Base-by-base conservation (phyloP, 1,140 invertebrate genomes). In the Mercenaria mercenaria region DNA sequence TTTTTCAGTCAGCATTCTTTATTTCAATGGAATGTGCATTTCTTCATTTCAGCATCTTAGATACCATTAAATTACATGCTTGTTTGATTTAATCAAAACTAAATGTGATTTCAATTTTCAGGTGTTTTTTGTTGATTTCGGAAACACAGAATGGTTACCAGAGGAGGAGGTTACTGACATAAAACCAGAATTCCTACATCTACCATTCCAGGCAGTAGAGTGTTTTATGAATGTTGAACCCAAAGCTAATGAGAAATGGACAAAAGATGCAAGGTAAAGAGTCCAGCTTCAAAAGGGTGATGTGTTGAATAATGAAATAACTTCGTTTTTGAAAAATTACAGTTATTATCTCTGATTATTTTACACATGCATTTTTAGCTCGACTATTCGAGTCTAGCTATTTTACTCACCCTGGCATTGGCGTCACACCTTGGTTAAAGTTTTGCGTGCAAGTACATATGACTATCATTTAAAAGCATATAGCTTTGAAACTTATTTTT, bases 121-220 rank as follows among this genome's bases (percentile, higher is more conserved):
- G 94, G 94, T 95, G 43, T 94, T 95, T 84, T 95, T 89, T 85
- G 91, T 95, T 29, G 94, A 95, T 87, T 94, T 93, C 89, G 95
- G 95, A 1, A 93, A 95, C 76, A 91, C 90, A 41, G 93, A 94
- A 50, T 93, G 92, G 93, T 64, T 95, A 50, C 37, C 80, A 20
- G 91, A 94, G n/a, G 72, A n/a, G 0, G 72, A 89, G 23, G 88
- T 94, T 10, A 91, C 86, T 52, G 69, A 91, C 23, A 91, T 95
- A 13, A 77, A 93, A 8, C 91, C 92, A 18, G 86, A 93, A 89
- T 95, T 94, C 76, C 80, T 94, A 13, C 93, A 93, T 84, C 89
- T 95, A 32, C 94, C 95, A 2, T 93, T 93, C 89, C 95, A 95
- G 81, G 94, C 95, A 43, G 59, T 95, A 23, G 95, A 95, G 59